Evolutionary conservation across 2,797 vertebrate species (phyloP).

Genomic region (Vireo griseus): DNA sequence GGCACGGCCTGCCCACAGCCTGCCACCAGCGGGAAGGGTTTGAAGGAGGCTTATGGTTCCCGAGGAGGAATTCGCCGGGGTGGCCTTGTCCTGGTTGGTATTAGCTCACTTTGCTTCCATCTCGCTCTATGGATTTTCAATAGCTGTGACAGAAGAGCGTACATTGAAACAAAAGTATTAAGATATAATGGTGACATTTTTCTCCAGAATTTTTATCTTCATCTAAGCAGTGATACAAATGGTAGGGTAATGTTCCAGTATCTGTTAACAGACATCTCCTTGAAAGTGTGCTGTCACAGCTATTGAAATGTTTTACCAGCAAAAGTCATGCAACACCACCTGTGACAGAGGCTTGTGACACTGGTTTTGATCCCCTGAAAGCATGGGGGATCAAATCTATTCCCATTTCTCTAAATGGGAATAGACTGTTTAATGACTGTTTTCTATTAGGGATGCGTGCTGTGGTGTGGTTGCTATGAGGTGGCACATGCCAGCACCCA

Average conservation of each 20-base stretch:
- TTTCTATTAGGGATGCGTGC: neutral
- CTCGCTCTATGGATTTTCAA: neutral
- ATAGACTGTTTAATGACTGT: neutral
- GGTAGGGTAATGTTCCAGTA: neutral
- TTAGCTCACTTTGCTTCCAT: neutral
- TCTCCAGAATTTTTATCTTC: neutral
- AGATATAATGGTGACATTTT: neutral
- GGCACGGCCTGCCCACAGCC: neutral
- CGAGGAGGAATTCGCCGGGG: neutral
- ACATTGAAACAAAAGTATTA: neutral
- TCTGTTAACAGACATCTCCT: neutral
- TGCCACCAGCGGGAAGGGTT: fast-evolving
- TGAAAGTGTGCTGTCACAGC: neutral
- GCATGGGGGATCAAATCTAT: no score
- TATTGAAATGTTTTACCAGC: neutral
- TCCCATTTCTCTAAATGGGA: neutral
- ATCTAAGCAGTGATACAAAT: neutral
- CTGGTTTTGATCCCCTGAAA: neutral
- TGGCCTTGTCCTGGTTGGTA: neutral
- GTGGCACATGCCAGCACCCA: neutral
- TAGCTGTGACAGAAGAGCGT: neutral
- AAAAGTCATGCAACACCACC: neutral
- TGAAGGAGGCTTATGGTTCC: neutral
- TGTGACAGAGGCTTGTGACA: neutral
- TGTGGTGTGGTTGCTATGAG: neutral